Base-by-base conservation (phyloP, 2,113 vertebrate genomes). In the Cyprinodon tularosa region DNA sequence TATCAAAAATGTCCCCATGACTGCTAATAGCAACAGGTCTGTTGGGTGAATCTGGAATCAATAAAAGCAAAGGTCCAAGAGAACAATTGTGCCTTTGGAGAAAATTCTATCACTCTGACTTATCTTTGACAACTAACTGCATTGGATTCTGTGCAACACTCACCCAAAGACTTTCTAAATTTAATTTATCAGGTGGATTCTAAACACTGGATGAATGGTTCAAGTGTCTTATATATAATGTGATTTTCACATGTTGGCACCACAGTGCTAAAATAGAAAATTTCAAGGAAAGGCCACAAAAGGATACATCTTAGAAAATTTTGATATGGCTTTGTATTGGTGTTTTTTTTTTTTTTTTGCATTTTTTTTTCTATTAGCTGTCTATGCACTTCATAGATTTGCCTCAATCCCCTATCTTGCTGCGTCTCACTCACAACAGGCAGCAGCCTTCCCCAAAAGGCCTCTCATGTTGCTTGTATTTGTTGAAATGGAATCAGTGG, bases 401-500 rank as follows among this genome's bases (percentile, higher is more conserved):
- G 44, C 62, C 47, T 39, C 71, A 1, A 13, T 74, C 62, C 50
- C 61, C 76, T 72, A 75, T 83, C 80, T 78, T 74, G n/a, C 59
- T 12, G 45, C 42, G 48, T 66, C 64, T 90, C 68, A 71, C 71
- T 78, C 80, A 65, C 48, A 84, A 71, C 44, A 37, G 77, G 63
- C 11, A 45, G 72, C 78, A 65, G 72, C 71, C 70, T 53, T 73
- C 81, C 87, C 87, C 81, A 47, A 0, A 69, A 80, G 84, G 22
- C 64, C 44, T 82, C 81, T 85, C 80, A 77, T 66, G 60, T 88
- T 84, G 81, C 89, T 78, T 20, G 38, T 79, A 40, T 89, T 89
- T 88, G 87, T 84, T 84, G 3, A 82, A 90, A 88, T 73, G 86
- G 79, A 80, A 82, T 80, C 74, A 53, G 15, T 6, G 78, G 39